Base-by-base conservation (phyloP, 2,113 vertebrate species). In the Carlito syrichta region DNA sequence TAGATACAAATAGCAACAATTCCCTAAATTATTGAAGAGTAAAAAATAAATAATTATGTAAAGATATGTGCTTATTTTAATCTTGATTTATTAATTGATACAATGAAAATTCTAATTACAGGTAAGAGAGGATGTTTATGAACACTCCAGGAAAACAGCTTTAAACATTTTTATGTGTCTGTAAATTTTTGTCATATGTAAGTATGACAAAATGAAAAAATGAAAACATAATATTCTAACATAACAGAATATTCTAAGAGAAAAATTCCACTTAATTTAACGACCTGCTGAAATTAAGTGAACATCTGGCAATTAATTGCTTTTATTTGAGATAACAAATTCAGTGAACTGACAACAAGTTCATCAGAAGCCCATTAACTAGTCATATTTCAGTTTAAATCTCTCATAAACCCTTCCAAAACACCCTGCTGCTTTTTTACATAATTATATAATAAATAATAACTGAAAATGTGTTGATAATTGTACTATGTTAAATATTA, bases 61-160 rank as follows among this genome's bases (percentile, higher is more conserved):
- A 86, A 69, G 43, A 83, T 71, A 40, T 48, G 8, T 90, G 17
- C 43, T 38, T 91, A 50, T 35, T 92, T 96, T 54, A 60, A 93
- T 76, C n/a, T 23, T 68, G 56, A 20, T 52, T 96, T 97, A 84
- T 86, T 63, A 89, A 91, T 63, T 23, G 43, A 66, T 88, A 56
- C 91, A 86, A 93, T 79, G 63, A 86, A 81, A 90, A 78, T 88
- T 71, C 58, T 89, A 95, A 92, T 91, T 93, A 77, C 6, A 96
- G 32, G 3, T 90, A 22, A 8, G 66, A 71, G 43, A 69, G 9
- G 12, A 77, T 93, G 13, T 89, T 94, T 92, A 66, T 87, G 35
- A 97, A 71, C 38, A 86, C 22, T 86, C 25, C 88, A 56, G 9
- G 27, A 94, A 96, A 78, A 54, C 5, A 95, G 88, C 92, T 69